Conservation (phyloP, 2,113 vertebrate species). For the Solenodon paradoxus region DNA sequence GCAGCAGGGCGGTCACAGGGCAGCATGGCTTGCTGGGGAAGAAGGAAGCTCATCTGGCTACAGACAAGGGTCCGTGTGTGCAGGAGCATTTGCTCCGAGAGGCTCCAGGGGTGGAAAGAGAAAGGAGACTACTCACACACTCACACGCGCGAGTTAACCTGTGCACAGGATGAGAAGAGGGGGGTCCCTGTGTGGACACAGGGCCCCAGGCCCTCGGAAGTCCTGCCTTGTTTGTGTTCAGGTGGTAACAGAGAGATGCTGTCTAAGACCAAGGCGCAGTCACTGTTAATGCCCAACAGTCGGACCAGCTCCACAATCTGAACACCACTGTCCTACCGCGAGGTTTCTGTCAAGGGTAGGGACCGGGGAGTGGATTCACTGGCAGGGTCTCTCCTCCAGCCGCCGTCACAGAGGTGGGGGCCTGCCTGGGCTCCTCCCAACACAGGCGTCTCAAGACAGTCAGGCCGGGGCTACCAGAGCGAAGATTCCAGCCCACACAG, state of each 20-base stretch:
- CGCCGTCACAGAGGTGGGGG: neutral
- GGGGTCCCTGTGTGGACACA: neutral
- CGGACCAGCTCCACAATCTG: neutral
- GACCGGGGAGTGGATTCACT: fast-evolving
- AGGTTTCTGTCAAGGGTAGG: neutral
- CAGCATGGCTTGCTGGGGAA: neutral
- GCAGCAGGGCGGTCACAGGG: neutral
- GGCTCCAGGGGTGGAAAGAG: neutral
- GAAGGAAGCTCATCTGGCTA: neutral
- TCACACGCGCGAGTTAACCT: neutral
- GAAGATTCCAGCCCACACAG: neutral
- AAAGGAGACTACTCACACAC: neutral
- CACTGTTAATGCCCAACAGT: neutral
- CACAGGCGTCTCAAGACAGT: neutral
- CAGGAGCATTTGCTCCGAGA: neutral
- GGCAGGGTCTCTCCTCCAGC: neutral
- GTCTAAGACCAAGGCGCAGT: neutral
- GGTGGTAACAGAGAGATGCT: fast-evolving
- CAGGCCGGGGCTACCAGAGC: fast-evolving
- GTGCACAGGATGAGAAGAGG: neutral
- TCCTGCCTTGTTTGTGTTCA: neutral
- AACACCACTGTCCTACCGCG: too few relatives aligned
- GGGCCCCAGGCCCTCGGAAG: neutral
- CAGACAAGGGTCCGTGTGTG: neutral
- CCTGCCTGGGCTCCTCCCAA: neutral